These are phyloP conservation scores for Pogonocichla stellata DNA, from an alignment of 2,113 vertebrate genomes.

Conservation along the genomic window DNA sequence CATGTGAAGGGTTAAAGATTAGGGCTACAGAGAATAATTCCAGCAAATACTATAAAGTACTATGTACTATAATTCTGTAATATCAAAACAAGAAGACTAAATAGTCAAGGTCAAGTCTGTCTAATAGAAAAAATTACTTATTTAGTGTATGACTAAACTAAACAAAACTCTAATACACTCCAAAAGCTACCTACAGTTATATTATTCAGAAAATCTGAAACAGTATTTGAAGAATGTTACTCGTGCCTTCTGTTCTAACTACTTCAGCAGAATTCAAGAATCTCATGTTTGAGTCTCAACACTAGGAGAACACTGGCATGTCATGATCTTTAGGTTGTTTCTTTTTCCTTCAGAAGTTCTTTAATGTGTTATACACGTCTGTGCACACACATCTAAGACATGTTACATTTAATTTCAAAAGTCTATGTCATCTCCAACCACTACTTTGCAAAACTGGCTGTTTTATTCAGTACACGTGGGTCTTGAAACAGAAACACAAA, in stretches of 20 bases:
- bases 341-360: no score
- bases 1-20: neutral
- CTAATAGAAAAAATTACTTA: neutral
- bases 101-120: neutral
- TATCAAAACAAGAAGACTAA: neutral
- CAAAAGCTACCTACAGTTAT: neutral
- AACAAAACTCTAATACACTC: neutral
- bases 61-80: neutral
- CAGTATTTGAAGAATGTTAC: neutral
- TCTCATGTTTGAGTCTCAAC: neutral
- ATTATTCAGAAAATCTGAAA: neutral
- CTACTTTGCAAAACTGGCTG: neutral
- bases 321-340: neutral
- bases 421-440: rapidly evolving
- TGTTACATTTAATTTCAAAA: neutral
- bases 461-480: neutral
- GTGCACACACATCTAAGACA: neutral
- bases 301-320: neutral
- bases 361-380: neutral
- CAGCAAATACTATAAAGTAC: neutral
- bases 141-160: neutral
- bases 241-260: neutral
- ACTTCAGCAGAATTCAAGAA: neutral
- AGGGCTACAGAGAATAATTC: neutral
- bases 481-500: neutral